Evolutionary conservation across 2,888 invertebrate genomes (phyloP).

Genomic region (Vanessa cardui): DNA sequence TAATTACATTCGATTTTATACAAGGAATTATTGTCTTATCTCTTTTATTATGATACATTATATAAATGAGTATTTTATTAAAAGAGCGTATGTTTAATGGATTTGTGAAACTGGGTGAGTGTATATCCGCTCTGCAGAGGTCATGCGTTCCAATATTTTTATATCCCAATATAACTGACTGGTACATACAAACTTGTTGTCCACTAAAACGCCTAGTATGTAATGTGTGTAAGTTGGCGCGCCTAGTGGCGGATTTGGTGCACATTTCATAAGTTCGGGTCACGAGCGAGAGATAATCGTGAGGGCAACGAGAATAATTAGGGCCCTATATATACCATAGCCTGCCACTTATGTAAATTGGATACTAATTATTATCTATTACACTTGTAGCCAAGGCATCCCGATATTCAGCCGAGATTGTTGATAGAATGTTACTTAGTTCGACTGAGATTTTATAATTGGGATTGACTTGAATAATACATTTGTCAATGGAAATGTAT

Average conservation of each 20-base stretch:
- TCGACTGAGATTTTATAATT: too few species aligned
- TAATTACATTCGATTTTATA: not conserved
- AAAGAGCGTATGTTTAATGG: slow-evolving; percentile 21
- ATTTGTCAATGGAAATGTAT: too few species aligned
- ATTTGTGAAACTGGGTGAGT: slow-evolving; percentile 33
- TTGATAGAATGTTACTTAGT: too few species aligned
- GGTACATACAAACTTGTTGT: slow-evolving; percentile 22
- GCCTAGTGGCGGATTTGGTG: slow-evolving; percentile 47
- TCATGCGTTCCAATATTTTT: slow-evolving; percentile 37
- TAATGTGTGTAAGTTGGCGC: slow-evolving; percentile 42
- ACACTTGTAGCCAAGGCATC: not conserved
- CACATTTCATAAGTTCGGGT: slow-evolving; percentile 44
- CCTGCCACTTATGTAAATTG: not conserved
- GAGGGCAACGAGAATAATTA: slow-evolving; percentile 13
- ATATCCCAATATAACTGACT: slow-evolving; percentile 19
- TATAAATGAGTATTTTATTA: slow-evolving; percentile 15
- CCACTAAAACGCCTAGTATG: slow-evolving; percentile 33
- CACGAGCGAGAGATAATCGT: slow-evolving; percentile 15
- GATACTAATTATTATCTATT: not conserved
- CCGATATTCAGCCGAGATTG: too few species aligned
- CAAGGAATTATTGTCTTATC: not conserved
- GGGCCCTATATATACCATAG: not conserved
- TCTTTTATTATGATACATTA: slow-evolving; percentile 3
- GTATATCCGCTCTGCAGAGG: slow-evolving; percentile 39
- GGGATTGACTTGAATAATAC: too few species aligned